These are phyloP conservation scores for Spilarctia lutea DNA, from an alignment of 2,888 invertebrate genomes.

Conservation along the genomic window DNA sequence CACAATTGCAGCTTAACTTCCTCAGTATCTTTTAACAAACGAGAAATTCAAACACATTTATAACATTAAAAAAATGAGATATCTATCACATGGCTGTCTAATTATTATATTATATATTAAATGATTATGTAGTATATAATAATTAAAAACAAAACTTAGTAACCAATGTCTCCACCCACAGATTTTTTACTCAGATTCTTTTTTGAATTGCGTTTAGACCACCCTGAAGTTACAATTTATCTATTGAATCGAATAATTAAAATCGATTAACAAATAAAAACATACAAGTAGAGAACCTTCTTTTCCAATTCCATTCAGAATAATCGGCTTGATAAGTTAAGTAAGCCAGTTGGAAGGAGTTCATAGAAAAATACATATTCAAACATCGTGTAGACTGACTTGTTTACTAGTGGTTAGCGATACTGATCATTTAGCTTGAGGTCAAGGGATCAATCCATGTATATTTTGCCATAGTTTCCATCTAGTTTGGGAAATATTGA, in stretches of 20 bases:
- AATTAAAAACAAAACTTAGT: no score
- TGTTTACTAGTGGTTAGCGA: background rate
- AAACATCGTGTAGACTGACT: background rate
- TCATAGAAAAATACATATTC: background rate
- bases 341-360: background rate
- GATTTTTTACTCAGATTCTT: background rate
- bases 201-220: background rate
- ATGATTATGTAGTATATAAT: no score
- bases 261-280: background rate
- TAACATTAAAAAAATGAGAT: no score
- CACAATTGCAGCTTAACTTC: no score
- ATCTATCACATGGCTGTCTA: no score
- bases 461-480: background rate
- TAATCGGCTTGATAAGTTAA: background rate
- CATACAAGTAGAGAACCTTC: background rate
- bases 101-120: no score
- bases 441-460: background rate
- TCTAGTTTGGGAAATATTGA: no score
- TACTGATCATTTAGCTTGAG: background rate
- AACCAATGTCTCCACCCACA: background rate
- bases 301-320: background rate
- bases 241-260: background rate
- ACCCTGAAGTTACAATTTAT: background rate
- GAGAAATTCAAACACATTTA: no score
- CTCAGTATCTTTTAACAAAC: no score